Conservation (phyloP, 2,888 invertebrate species). For the Punctoribates punctum region DNA sequence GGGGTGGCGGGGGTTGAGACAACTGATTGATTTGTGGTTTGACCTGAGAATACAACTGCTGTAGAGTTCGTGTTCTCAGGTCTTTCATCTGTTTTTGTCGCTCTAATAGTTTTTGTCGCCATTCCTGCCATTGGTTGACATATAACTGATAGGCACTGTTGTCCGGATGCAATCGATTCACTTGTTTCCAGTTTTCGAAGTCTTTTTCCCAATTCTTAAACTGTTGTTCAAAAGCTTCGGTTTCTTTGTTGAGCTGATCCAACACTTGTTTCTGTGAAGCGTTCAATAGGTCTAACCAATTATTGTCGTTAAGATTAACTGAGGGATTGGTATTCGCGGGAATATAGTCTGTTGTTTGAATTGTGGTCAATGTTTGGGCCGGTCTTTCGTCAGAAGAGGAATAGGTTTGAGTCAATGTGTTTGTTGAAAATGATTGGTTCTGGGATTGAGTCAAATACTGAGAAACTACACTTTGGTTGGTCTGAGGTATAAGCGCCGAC, state of each 20-base stretch:
- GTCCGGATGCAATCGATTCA: constrained; percentile 55
- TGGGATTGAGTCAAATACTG: background rate
- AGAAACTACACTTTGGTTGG: background rate
- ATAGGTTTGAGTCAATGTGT: background rate
- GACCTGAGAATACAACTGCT: constrained; percentile 27
- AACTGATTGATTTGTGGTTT: background rate
- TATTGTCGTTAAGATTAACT: background rate
- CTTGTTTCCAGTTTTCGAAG: constrained; percentile 55
- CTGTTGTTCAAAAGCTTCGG: constrained; percentile 50
- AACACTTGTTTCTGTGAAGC: constrained; percentile 9
- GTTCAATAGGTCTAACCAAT: constrained; percentile 33
- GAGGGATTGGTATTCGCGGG: background rate
- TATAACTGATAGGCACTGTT: constrained; percentile 54
- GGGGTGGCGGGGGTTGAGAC: background rate
- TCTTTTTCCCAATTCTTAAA: constrained; percentile 55
- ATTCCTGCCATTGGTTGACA: constrained; percentile 54
- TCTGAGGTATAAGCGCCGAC: background rate
- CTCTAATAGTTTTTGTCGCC: constrained; percentile 45
- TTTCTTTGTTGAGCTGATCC: constrained; percentile 43
- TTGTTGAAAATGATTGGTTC: background rate
- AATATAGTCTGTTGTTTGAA: background rate
- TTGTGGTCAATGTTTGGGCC: background rate
- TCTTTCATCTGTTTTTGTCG: constrained; percentile 46
- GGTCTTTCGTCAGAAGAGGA: background rate
- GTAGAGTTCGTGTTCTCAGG: constrained; percentile 33